These are phyloP conservation scores for Loxodonta africana DNA, from an alignment of 2,113 vertebrate genomes.

Conservation along the genomic window DNA sequence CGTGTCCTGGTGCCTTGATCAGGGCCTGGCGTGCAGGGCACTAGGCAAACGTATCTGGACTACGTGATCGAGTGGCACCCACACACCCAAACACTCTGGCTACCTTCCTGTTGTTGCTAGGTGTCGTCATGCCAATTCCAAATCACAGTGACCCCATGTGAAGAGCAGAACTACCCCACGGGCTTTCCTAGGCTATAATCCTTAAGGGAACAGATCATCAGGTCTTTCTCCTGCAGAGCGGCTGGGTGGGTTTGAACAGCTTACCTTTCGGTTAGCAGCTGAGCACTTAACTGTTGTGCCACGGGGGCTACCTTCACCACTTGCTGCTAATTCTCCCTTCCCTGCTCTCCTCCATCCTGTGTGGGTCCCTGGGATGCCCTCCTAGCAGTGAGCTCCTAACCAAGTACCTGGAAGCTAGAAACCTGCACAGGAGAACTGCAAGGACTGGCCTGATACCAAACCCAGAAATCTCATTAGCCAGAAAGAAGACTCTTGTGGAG, in stretches of 20 bases:
- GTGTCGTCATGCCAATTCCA: neutral
- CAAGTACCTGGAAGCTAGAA: neutral
- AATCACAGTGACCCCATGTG: neutral
- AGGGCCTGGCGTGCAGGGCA: neutral
- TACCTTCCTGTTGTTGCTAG: neutral
- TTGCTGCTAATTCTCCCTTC: neutral
- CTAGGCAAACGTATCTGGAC: neutral
- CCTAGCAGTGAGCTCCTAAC: neutral
- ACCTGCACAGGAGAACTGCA: neutral
- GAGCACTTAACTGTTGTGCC: neutral
- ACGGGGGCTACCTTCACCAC: neutral
- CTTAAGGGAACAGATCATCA: neutral
- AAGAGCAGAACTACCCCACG: neutral
- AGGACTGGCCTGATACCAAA: neutral
- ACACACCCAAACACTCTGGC: too few relatives aligned
- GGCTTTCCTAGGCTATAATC: neutral
- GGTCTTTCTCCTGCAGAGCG: neutral
- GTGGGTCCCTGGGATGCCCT: neutral
- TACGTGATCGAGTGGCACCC: neutral
- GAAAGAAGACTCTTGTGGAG: too few relatives aligned
- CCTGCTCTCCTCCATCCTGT: too few relatives aligned
- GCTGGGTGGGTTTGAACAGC: neutral
- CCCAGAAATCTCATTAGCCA: neutral
- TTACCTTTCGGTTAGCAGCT: neutral
- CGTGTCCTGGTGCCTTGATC: accelerated